Conservation (phyloP, 1,140 invertebrate genomes). For the Capitella teleta region DNA sequence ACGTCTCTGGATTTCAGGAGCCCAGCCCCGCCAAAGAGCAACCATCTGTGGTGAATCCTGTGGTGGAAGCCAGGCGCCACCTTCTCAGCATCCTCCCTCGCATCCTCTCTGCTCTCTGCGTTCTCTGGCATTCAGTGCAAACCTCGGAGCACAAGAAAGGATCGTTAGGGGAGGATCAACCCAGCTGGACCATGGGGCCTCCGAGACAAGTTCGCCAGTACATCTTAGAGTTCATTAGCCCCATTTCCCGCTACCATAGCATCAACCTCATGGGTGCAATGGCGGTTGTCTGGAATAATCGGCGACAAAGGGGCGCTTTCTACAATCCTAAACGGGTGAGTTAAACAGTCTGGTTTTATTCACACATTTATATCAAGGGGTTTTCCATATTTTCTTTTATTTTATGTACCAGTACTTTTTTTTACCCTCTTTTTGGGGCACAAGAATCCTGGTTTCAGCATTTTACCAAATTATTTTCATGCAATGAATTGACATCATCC, state of each 20-base stretch:
- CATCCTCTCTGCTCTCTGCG: constrained; percentile 65
- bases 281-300: constrained; percentile 79
- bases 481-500: too few relatives aligned
- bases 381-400: too few relatives aligned
- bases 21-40: constrained; percentile 30
- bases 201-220: constrained; percentile 56
- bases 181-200: constrained; percentile 35
- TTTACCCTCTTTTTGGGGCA: too few relatives aligned
- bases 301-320: constrained; percentile 38
- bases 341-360: too few relatives aligned
- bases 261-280: constrained; percentile 70
- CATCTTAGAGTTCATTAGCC: constrained; percentile 72
- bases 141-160: constrained; percentile 39
- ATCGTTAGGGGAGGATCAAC: constrained; percentile 14
- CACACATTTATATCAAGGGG: too few relatives aligned
- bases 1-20: constrained; percentile 19
- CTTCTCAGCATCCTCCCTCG: constrained; percentile 68
- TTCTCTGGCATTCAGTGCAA: constrained; percentile 64
- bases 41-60: constrained; percentile 18
- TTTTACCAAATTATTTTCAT: too few relatives aligned
- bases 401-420: too few relatives aligned
- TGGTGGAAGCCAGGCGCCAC: constrained; percentile 56
- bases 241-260: constrained; percentile 74
- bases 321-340: too few relatives aligned
- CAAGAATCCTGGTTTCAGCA: too few relatives aligned